Conservation (phyloP, 1,140 invertebrate species). For the Papilio xuthus region DNA sequence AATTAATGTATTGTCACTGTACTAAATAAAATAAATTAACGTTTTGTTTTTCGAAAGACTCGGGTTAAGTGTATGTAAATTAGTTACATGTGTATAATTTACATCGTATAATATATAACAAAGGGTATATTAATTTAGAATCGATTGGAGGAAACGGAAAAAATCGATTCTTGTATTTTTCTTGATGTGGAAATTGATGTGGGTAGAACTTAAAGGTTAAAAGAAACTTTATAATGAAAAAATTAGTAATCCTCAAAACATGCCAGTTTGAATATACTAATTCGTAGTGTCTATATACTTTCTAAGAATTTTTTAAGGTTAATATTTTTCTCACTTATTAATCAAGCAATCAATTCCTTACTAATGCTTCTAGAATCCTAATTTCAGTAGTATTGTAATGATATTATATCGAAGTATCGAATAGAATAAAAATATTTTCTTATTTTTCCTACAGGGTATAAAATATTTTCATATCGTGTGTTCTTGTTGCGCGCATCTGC, state of each 20-base stretch:
- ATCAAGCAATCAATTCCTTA: too few relatives aligned
- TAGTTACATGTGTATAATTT: conserved; percentile 21
- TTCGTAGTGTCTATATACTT: too few relatives aligned
- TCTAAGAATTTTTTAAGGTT: too few relatives aligned
- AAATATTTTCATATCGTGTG: conserved; percentile 23
- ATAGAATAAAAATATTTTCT: neutral
- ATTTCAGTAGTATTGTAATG: neutral
- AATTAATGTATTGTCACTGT: conserved; percentile 31
- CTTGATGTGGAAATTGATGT: neutral
- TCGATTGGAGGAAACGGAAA: conserved; percentile 1
- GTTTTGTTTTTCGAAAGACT: conserved; percentile 29
- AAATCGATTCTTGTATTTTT: neutral
- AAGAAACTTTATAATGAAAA: neutral
- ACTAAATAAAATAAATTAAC: conserved; percentile 31
- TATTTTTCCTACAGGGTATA: neutral
- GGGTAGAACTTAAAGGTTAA: neutral
- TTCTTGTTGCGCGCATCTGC: conserved; percentile 54
- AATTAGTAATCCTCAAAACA: neutral
- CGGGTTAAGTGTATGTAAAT: conserved; percentile 32
- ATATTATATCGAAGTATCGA: neutral
- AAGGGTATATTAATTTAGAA: conserved; percentile 7
- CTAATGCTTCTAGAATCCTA: too few relatives aligned
- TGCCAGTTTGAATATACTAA: too few relatives aligned
- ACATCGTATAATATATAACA: conserved; percentile 31
- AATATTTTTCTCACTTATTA: too few relatives aligned